These are phyloP conservation scores for Clivina fossor DNA, from an alignment of 2,888 invertebrate species.

Conservation along the genomic window DNA sequence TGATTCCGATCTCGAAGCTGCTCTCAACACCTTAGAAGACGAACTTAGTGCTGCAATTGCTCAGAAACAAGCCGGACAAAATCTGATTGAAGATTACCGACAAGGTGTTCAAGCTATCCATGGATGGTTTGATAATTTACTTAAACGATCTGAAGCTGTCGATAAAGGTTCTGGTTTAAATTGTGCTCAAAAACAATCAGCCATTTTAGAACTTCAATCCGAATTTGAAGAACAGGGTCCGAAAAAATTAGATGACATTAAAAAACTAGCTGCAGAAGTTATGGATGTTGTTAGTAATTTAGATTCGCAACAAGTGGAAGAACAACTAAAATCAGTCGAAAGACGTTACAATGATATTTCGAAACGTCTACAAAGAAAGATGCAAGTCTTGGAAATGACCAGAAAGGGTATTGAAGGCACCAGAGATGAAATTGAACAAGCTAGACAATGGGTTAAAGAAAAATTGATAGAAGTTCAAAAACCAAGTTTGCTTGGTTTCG, in stretches of 20 bases:
- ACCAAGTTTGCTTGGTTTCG: conserved; percentile 72
- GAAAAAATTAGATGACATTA: conserved; percentile 70
- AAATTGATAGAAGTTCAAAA: conserved; percentile 68
- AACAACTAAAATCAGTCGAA: conserved; percentile 84
- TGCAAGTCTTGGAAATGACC: conserved; percentile 80
- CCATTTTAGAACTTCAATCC: conserved; percentile 69
- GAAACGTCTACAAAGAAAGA: conserved; percentile 81
- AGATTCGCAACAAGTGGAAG: conserved; percentile 88
- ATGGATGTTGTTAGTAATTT: conserved; percentile 81
- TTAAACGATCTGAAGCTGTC: conserved; percentile 78
- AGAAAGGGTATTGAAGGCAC: conserved; percentile 82
- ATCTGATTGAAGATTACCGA: conserved; percentile 76
- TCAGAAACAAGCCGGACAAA: conserved; percentile 74
- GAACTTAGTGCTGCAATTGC: conserved; percentile 71
- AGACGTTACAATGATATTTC: conserved; percentile 80
- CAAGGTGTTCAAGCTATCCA: conserved; percentile 74
- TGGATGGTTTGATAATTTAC: conserved; percentile 77
- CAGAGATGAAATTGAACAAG: conserved; percentile 75
- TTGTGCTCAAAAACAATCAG: conserved; percentile 76
- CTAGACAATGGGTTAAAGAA: conserved; percentile 77
- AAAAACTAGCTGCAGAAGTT: conserved; percentile 69
- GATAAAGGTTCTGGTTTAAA: conserved; percentile 83
- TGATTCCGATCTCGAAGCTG: conserved; percentile 70
- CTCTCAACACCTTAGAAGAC: conserved; percentile 70
- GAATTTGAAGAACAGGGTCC: conserved; percentile 77